These are phyloP conservation scores for Parnassius smintheus DNA, from an alignment of 2,888 invertebrate genomes.

Conservation along the genomic window DNA sequence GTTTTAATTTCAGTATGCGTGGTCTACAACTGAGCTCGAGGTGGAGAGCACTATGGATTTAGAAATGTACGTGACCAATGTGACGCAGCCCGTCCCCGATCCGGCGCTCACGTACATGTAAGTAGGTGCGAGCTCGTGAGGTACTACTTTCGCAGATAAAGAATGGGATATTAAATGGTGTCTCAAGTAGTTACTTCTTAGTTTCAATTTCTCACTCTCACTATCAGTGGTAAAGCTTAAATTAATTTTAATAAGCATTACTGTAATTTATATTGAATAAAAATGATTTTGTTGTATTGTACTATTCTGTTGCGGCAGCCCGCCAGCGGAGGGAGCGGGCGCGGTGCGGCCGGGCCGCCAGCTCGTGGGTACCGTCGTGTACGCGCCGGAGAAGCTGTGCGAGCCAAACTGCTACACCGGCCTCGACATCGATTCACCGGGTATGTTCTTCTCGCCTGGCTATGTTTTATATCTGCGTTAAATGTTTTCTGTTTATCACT, in stretches of 20 bases:
- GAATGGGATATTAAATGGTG: too few relatives aligned
- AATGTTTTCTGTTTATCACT: too few relatives aligned
- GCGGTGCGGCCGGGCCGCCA: constrained; percentile 51
- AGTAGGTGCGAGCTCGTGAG: constrained; percentile 40
- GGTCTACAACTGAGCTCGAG: constrained; percentile 85
- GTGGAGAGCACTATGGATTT: constrained; percentile 91
- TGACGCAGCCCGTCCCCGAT: constrained; percentile 83
- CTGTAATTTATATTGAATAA: too few relatives aligned
- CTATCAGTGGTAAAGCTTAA: too few relatives aligned
- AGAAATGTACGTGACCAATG: constrained; percentile 87
- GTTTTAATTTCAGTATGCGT: constrained; percentile 44
- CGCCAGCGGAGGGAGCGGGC: constrained; percentile 29
- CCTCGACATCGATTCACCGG: constrained; percentile 83
- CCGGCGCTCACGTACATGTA: constrained; percentile 79
- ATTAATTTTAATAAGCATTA: too few relatives aligned
- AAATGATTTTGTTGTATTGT: too few relatives aligned
- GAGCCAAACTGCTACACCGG: constrained; percentile 89
- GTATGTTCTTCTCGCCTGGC: constrained; percentile 54
- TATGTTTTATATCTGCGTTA: too few relatives aligned
- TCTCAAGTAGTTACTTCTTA: too few relatives aligned
- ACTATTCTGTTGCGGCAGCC: constrained; percentile 34
- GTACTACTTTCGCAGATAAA: too few relatives aligned
- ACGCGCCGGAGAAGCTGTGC: constrained; percentile 88
- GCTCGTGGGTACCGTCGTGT: constrained; percentile 83
- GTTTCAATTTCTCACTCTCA: too few relatives aligned